phyloP scores from a whole-genome alignment of 1,140 invertebrate genomes.

The Drosophila yakuba region DNA sequence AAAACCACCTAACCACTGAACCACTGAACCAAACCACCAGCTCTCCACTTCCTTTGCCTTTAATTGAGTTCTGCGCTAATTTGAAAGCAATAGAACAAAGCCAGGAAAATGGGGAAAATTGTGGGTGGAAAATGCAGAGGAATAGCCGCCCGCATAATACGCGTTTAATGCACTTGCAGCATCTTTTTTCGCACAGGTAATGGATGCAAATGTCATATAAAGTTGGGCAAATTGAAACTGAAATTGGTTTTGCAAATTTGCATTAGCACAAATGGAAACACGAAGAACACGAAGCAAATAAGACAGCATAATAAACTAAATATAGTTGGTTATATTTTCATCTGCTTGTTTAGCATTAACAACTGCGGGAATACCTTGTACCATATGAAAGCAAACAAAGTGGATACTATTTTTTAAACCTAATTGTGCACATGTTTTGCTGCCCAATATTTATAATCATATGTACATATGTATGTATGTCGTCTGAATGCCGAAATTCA shows the following conservation, averaged over 20 bases:
- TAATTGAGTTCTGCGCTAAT: conserved; percentile 79
- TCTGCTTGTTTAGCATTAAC: neutral
- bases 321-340: neutral
- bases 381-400: too few species aligned
- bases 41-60: conserved; percentile 24
- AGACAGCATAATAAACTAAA: neutral
- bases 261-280: neutral
- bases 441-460: neutral
- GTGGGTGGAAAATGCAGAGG: neutral
- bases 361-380: too few species aligned
- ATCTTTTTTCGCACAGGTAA: conserved; percentile 4
- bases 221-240: conserved; percentile 9
- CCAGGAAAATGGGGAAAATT: conserved; percentile 5
- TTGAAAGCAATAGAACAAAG: conserved; percentile 73
- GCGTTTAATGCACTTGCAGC: conserved; percentile 70
- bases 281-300: neutral
- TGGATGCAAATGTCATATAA: neutral
- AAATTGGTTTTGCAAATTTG: conserved; percentile 3
- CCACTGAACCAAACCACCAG: neutral
- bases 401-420: too few species aligned
- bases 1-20: neutral
- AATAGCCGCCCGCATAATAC: conserved; percentile 48
- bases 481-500: too few species aligned
- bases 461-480: too few species aligned
- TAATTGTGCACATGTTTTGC: too few species aligned